phyloP scores from a whole-genome alignment of 53 echinoderm and acorn worm genomes.

The Holothuria leucospilota region DNA sequence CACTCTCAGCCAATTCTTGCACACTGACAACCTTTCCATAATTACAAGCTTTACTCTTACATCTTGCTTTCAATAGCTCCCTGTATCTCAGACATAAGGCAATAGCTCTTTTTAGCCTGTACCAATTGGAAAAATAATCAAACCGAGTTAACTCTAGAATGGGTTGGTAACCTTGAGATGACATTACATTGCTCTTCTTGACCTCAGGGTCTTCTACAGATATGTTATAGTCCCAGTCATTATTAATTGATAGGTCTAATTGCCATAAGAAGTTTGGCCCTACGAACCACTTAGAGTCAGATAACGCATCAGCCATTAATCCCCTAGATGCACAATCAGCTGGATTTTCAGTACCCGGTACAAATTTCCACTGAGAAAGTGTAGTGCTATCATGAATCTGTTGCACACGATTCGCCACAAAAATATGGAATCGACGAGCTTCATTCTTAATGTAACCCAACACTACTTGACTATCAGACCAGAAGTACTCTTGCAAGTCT shows the following conservation, averaged over 20 bases:
- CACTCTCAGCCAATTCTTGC: neutral
- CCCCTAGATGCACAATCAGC: conserved; percentile 62
- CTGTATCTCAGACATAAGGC: conserved; percentile 60
- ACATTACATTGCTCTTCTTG: neutral
- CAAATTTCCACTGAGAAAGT: conserved; percentile 56
- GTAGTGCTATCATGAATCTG: conserved; percentile 47
- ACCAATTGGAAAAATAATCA: conserved; percentile 57
- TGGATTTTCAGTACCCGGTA: conserved; percentile 36
- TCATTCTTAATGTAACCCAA: conserved; percentile 63
- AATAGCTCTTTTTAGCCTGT: conserved; percentile 45
- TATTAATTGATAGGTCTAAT: neutral
- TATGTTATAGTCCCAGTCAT: neutral
- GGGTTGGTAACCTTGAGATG: neutral
- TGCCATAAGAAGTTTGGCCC: neutral
- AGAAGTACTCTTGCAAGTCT: conserved; percentile 47
- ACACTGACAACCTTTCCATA: neutral
- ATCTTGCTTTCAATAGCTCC: conserved; percentile 24
- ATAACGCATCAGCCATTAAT: neutral
- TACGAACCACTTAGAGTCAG: no score
- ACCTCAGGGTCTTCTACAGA: neutral
- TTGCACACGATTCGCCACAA: no score
- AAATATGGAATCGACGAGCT: conserved; percentile 57
- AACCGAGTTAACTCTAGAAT: conserved; percentile 42
- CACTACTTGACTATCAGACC: conserved; percentile 66
- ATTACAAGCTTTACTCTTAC: neutral